phyloP scores from a whole-genome alignment of 2,797 vertebrate genomes.

The Mus minutoides region DNA sequence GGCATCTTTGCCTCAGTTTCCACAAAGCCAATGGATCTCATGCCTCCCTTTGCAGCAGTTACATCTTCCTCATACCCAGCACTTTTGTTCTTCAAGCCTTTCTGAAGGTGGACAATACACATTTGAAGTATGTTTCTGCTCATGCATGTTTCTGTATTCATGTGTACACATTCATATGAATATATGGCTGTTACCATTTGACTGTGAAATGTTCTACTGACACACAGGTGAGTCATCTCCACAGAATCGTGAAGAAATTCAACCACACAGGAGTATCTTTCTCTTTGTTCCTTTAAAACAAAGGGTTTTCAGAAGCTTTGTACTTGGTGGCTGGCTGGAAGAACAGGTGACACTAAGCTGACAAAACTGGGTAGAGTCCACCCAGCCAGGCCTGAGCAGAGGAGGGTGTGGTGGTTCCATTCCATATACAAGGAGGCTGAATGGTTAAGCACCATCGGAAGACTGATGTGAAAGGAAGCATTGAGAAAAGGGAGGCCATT shows the following conservation, averaged over 20 bases:
- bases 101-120: background rate
- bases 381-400: background rate
- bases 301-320: background rate
- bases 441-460: slow-evolving; percentile 74
- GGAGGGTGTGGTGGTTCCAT: background rate
- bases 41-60: background rate
- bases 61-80: background rate
- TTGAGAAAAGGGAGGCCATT: slow-evolving; percentile 81
- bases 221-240: background rate
- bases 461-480: slow-evolving; percentile 63
- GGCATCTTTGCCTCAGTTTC: background rate
- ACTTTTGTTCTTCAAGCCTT: background rate
- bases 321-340: background rate
- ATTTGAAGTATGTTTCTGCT: background rate
- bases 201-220: slow-evolving; percentile 5
- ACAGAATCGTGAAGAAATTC: background rate
- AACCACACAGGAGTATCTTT: background rate
- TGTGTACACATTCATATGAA: background rate
- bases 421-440: slow-evolving; percentile 73
- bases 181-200: background rate
- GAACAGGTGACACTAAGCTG: background rate
- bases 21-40: background rate
- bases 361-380: background rate
- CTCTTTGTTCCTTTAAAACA: slow-evolving; percentile 30
- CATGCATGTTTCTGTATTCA: background rate